These are phyloP conservation scores for Lycaon pictus DNA, from an alignment of 2,113 vertebrate genomes.

Conservation along the genomic window DNA sequence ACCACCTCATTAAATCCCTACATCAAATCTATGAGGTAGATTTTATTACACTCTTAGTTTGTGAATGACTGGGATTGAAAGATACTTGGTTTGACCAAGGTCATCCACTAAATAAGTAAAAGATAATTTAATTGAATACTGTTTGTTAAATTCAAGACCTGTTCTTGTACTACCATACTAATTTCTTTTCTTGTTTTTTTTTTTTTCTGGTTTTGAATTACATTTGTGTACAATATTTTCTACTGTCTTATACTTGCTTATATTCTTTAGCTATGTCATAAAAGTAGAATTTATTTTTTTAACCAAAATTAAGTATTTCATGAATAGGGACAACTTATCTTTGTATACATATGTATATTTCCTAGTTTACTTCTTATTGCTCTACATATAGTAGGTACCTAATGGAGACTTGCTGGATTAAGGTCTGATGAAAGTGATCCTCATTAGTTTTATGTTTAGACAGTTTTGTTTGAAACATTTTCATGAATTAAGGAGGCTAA, in stretches of 20 bases:
- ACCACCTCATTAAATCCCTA: background rate
- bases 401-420: background rate
- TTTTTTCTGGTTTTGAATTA: slow-evolving; percentile 27
- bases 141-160: background rate
- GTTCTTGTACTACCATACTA: background rate
- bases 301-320: background rate
- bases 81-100: background rate
- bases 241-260: background rate
- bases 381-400: background rate
- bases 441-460: background rate
- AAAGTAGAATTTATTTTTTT: background rate
- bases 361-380: background rate
- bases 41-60: background rate
- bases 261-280: background rate
- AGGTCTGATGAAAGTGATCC: background rate
- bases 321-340: background rate
- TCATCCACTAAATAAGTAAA: background rate
- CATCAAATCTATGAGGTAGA: background rate
- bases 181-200: slow-evolving; percentile 11
- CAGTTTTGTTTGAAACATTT: background rate
- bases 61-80: background rate
- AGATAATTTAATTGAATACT: background rate
- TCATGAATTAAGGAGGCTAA: background rate
- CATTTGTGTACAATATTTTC: background rate
- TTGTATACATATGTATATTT: background rate